Conservation (phyloP, 2,888 invertebrate genomes). For the Lysandra bellargus region DNA sequence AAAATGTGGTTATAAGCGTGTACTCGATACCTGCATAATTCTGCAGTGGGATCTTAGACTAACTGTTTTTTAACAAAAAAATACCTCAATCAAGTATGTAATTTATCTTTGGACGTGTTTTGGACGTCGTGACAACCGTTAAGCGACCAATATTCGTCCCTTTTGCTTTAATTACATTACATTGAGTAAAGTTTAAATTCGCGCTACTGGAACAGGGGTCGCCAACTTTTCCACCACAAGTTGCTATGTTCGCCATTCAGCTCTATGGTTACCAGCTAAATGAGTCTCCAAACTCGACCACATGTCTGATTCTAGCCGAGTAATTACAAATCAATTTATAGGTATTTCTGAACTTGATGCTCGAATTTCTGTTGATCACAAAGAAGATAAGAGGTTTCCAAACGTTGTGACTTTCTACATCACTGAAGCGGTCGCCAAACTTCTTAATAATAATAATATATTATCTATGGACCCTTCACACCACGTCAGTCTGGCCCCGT, state of each 20-base stretch:
- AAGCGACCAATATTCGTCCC: constrained; percentile 10
- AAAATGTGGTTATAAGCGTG: too few species aligned
- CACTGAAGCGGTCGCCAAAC: background rate
- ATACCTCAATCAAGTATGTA: background rate
- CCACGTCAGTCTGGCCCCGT: too few species aligned
- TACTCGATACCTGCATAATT: too few species aligned
- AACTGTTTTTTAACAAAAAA: too few species aligned
- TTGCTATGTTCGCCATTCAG: too few species aligned
- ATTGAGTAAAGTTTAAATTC: background rate
- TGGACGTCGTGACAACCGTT: background rate
- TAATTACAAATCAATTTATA: background rate
- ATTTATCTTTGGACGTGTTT: background rate
- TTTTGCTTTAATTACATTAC: constrained; percentile 1
- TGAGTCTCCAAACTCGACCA: background rate
- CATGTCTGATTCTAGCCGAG: background rate
- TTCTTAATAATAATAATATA: background rate
- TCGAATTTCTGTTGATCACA: background rate
- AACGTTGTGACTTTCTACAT: background rate
- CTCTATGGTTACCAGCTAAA: background rate
- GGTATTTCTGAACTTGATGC: background rate
- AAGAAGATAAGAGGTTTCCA: background rate
- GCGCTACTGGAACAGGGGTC: background rate
- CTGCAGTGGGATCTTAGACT: too few species aligned
- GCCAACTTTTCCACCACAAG: background rate
- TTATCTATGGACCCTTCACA: too few species aligned